Conservation (phyloP, 1,140 invertebrate genomes). For the Lysiphlebus fabarum region DNA sequence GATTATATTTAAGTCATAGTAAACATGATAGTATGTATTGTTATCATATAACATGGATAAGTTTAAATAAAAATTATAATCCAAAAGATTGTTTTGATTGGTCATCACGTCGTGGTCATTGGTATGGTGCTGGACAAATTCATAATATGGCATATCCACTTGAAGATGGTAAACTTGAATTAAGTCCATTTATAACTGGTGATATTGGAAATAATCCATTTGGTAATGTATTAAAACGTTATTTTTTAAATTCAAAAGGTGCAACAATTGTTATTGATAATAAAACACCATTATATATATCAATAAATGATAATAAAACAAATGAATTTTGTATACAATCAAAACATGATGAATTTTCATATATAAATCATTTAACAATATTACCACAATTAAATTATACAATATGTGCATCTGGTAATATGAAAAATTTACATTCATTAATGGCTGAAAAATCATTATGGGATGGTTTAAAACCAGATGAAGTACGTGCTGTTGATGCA, state of each 20-base stretch:
- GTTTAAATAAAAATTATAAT: slow-evolving; percentile 60
- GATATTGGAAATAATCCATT: slow-evolving; percentile 73
- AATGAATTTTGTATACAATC: slow-evolving; percentile 73
- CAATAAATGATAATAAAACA: slow-evolving; percentile 62
- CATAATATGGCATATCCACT: slow-evolving; percentile 75
- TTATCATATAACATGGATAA: slow-evolving; percentile 80
- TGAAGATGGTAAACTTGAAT: slow-evolving; percentile 67
- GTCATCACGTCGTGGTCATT: slow-evolving; percentile 63
- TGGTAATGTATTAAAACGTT: slow-evolving; percentile 77
- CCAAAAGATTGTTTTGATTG: slow-evolving; percentile 83
- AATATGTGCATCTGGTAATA: slow-evolving; percentile 77
- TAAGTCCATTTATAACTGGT: slow-evolving; percentile 78
- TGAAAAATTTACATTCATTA: slow-evolving; percentile 71
- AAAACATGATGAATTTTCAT: slow-evolving; percentile 73
- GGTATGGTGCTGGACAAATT: slow-evolving; percentile 81
- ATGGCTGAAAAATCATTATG: slow-evolving; percentile 72
- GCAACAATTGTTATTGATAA: slow-evolving; percentile 75
- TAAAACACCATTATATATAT: slow-evolving; percentile 74
- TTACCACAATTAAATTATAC: slow-evolving; percentile 76
- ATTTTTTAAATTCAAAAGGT: slow-evolving; percentile 82
- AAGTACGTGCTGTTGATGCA: slow-evolving; percentile 70
- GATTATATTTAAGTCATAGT: slow-evolving; percentile 68
- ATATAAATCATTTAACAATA: slow-evolving; percentile 64
- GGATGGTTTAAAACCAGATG: slow-evolving; percentile 75
- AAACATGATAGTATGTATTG: slow-evolving; percentile 64